Evolutionary conservation across 2,113 vertebrate species (phyloP).

Genomic region (Spheniscus mendiculus): DNA sequence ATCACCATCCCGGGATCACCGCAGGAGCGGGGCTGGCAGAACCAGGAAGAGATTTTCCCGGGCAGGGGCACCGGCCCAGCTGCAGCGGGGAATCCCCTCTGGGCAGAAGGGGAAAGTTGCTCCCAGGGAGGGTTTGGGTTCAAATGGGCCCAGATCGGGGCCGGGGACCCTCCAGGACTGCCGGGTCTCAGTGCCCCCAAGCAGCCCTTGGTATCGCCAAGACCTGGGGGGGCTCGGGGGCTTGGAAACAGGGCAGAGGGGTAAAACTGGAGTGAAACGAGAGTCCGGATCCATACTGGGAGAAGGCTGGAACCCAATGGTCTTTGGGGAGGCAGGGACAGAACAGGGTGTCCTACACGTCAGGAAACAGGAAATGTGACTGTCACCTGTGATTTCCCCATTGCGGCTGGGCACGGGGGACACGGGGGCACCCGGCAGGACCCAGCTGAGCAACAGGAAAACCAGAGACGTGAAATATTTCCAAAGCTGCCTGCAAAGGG

Average conservation of each 20-base stretch:
- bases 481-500: neutral
- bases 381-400: constrained; percentile 33
- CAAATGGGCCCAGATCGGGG: rapidly evolving
- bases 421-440: rapidly evolving
- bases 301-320: neutral
- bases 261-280: neutral
- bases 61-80: rapidly evolving
- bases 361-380: neutral
- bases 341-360: neutral
- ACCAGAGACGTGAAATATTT: neutral
- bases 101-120: neutral
- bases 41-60: neutral
- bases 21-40: neutral
- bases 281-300: neutral
- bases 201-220: neutral
- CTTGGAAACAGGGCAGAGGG: neutral
- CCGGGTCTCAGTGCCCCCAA: neutral
- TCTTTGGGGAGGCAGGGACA: neutral
- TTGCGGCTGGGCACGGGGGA: rapidly evolving
- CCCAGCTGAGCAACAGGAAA: constrained; percentile 37
- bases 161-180: neutral
- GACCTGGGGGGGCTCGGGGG: no score
- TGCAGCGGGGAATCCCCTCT: neutral
- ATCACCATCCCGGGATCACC: neutral
- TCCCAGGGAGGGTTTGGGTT: neutral